phyloP scores from a whole-genome alignment of 1,140 invertebrate species.

The Drosophila mauritiana region DNA sequence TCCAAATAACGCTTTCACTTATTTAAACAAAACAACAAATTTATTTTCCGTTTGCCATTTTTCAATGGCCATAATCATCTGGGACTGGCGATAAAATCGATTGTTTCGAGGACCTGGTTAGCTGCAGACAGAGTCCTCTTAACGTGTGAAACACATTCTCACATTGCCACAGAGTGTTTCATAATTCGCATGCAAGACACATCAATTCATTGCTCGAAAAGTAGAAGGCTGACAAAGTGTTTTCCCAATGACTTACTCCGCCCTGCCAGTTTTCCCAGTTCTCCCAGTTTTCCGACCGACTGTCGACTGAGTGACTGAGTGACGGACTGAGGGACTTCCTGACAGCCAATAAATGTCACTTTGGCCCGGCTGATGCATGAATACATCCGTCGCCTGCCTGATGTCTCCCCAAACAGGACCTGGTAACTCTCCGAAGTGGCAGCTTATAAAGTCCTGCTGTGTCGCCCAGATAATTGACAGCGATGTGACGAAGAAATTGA shows the following conservation, averaged over 20 bases:
- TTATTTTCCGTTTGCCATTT: too few species aligned
- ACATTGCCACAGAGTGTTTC: conserved; percentile 15
- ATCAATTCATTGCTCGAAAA: conserved; percentile 65
- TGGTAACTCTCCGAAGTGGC: conserved; percentile 57
- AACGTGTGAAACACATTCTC: conserved; percentile 7
- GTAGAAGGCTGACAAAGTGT: conserved; percentile 58
- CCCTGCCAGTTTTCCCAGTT: background rate
- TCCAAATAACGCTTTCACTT: too few species aligned
- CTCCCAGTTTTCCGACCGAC: background rate
- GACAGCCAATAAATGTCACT: conserved; percentile 79
- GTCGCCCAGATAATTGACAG: conserved; percentile 78
- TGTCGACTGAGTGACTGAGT: conserved; percentile 25
- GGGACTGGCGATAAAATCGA: background rate
- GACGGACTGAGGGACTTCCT: conserved; percentile 48
- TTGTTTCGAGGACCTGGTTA: background rate
- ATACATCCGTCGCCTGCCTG: conserved; percentile 38
- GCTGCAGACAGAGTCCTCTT: background rate
- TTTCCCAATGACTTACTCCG: conserved; percentile 32
- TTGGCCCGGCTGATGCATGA: conserved; percentile 63
- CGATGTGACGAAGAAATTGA: conserved; percentile 65
- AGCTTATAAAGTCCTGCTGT: conserved; percentile 72
- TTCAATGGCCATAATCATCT: background rate
- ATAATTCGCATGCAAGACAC: conserved; percentile 69
- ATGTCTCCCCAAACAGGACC: conserved; percentile 31
- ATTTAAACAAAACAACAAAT: too few species aligned